A percentile compares a stretch with the other conserved stretches of the same genome.
Evolutionary conservation across 1,140 invertebrate species (phyloP).

Genomic region (Littorina saxatilis): DNA sequence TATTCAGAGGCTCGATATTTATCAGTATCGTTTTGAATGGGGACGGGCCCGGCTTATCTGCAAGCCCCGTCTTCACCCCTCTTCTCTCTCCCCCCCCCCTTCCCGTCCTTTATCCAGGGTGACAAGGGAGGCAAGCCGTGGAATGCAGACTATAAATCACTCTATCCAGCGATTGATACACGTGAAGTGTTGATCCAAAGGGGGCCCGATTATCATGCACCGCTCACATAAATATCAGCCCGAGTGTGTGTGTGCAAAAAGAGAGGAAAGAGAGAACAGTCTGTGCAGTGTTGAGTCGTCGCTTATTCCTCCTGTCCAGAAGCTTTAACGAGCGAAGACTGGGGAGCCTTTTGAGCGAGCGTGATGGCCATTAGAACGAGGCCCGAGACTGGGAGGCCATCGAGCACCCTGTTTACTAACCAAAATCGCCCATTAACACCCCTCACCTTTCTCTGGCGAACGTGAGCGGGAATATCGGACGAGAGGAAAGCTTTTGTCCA

Average conservation of each 20-base stretch:
- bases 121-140: neutral
- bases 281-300: conserved; percentile 17
- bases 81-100: no score
- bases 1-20: conserved; percentile 35
- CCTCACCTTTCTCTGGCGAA: conserved; percentile 26
- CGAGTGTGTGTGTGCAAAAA: conserved; percentile 5
- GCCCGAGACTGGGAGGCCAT: neutral
- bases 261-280: no score
- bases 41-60: conserved; percentile 26
- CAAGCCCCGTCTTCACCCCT: no score
- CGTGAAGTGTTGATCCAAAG: conserved; percentile 39
- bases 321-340: conserved; percentile 9
- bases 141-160: conserved; percentile 33
- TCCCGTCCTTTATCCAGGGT: conserved; percentile 11
- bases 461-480: conserved; percentile 30
- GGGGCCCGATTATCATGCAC: conserved; percentile 37
- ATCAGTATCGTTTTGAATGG: conserved; percentile 4
- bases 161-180: conserved; percentile 18
- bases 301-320: conserved; percentile 16
- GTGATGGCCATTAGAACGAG: neutral
- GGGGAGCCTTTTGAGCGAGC: conserved; percentile 6
- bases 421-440: conserved; percentile 40
- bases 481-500: conserved; percentile 35
- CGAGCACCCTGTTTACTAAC: conserved; percentile 30
- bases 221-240: conserved; percentile 36